phyloP scores from a whole-genome alignment of 92 coral and sea anemone species.

The Blastomussa wellsi region DNA sequence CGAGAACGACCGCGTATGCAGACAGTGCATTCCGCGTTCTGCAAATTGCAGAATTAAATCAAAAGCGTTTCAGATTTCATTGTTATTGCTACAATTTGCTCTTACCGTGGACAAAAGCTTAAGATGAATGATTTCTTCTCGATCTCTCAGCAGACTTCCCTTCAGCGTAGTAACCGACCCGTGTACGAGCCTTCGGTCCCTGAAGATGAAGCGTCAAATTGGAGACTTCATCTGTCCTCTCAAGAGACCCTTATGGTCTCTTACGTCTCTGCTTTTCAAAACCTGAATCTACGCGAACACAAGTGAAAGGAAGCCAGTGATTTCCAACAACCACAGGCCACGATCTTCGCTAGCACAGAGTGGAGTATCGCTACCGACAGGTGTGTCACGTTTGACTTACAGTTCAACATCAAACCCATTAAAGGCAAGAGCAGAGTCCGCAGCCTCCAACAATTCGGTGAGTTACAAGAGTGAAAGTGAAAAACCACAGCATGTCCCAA shows the following conservation, averaged over 20 bases:
- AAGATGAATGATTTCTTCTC: neutral
- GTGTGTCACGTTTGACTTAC: neutral
- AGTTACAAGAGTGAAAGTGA: neutral
- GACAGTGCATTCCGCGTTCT: too few relatives aligned
- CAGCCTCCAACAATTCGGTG: neutral
- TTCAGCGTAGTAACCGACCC: neutral
- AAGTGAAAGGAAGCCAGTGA: too few relatives aligned
- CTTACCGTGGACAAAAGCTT: neutral
- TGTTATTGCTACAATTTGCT: too few relatives aligned
- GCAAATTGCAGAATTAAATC: too few relatives aligned
- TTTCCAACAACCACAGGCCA: neutral
- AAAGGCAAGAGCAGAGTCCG: neutral
- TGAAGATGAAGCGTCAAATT: neutral
- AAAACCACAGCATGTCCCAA: neutral
- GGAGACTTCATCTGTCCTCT: neutral
- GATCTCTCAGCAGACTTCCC: neutral
- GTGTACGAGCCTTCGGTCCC: neutral
- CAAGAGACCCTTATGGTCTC: too few relatives aligned
- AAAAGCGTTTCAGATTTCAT: neutral
- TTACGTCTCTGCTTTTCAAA: neutral
- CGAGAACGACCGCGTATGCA: too few relatives aligned
- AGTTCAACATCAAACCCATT: too few relatives aligned
- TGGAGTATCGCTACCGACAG: neutral
- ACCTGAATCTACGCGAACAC: neutral
- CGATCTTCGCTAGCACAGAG: neutral